Evolutionary conservation across 2,797 vertebrate species (phyloP), one percentile per base, ranked within the genome.

Genomic region (Notamacropus eugenii): DNA sequence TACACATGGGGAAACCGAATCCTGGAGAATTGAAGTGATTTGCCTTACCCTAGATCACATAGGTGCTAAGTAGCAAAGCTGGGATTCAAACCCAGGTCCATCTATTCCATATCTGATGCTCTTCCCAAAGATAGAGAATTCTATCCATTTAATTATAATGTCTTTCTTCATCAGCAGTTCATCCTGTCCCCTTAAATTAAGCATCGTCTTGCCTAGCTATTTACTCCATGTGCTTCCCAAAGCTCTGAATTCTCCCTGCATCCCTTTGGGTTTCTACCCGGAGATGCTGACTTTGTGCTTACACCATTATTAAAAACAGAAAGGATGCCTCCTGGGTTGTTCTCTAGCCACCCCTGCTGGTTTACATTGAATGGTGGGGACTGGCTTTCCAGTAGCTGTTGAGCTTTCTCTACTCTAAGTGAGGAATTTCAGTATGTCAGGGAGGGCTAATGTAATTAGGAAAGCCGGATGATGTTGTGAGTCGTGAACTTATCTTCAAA

Each of bases 311-410:
- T 11, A 40, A 28, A 0, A 24, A 2, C 56, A 90, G 16, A 74
- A 28, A 0, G 0, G 6, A 29, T 54, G 55, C 31, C 91, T 62
- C 54, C 93, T 62, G 55, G 27, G 40, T 50, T 95, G 94, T 91
- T 97, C 97, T 98, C 95, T 92, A 95, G 97, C 97, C 92, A 34
- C 97, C 97, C 94, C 97, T 97, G 94, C 97, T 95, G 97, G 97
- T 90, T 50, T 62, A 56, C 92, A 40, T 0, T 59, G 93, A 93
- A 87, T 0, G 9, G 13, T 2, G 3, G 92, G 13, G 28, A 90
- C 24, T 24, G 40, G 27, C 31, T 27, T 46, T 50, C 55, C 54
- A 4, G 54, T 91, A 9, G 13, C 3, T 87, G 0, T 82, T 58
- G 0, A 5, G 50, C 58, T 54, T 10, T 3, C 34, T 9, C 29